Conservation (phyloP, 2,113 vertebrate genomes). For the Peromyscus leucopus region DNA sequence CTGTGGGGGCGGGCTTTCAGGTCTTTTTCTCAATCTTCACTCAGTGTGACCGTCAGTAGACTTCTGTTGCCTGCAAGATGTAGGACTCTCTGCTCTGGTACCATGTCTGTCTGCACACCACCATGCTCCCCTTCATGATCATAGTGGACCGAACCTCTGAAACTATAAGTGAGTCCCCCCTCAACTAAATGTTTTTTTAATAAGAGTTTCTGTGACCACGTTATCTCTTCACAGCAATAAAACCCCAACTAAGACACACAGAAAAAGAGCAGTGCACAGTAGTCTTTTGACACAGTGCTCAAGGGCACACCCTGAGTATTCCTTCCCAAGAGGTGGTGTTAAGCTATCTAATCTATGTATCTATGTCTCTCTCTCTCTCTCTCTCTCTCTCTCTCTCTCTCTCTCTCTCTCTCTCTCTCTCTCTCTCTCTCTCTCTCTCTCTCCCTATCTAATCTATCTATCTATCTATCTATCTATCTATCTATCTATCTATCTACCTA, state of each 20-base stretch:
- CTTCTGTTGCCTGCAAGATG: background rate
- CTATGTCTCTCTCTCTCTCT: no score
- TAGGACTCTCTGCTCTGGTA: background rate
- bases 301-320: rapidly evolving
- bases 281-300: background rate
- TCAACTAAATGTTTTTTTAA: background rate
- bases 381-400: no score
- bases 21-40: background rate
- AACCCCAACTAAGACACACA: background rate
- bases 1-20: background rate
- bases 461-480: no score
- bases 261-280: background rate
- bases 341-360: no score
- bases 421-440: no score
- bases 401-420: no score
- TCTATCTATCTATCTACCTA: no score
- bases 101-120: background rate
- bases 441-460: no score
- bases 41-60: background rate
- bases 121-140: background rate
- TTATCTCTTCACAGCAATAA: background rate
- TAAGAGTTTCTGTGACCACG: background rate
- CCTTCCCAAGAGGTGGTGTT: no score
- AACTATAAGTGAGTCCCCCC: background rate
- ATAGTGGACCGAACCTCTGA: background rate